These are phyloP conservation scores for Sarcophaga carnaria DNA, from an alignment of 2,888 invertebrate species.

Conservation along the genomic window DNA sequence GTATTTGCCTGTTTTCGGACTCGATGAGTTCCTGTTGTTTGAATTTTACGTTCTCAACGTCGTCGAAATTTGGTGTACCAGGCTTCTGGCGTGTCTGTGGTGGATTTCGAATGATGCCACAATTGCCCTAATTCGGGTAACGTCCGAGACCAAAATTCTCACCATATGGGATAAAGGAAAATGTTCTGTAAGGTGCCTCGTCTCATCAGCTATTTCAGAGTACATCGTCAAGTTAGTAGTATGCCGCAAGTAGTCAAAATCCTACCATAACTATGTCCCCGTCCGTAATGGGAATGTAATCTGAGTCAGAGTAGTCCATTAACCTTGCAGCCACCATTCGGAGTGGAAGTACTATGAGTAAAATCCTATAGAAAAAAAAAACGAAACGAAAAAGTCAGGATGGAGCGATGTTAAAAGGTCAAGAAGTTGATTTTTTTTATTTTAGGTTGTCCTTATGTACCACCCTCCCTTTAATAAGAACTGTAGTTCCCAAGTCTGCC, in stretches of 20 bases:
- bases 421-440: too few species aligned
- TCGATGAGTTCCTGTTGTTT: conserved; percentile 19
- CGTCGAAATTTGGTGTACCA: conserved; percentile 42
- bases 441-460: background rate
- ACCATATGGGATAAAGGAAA: conserved; percentile 48
- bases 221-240: background rate
- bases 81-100: conserved; percentile 39
- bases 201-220: background rate
- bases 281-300: conserved; percentile 23
- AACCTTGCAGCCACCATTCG: background rate
- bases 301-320: conserved; percentile 13
- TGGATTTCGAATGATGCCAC: conserved; percentile 29
- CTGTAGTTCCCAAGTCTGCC: conserved; percentile 22
- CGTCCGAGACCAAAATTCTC: background rate
- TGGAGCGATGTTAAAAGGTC: too few species aligned
- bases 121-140: background rate
- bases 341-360: background rate
- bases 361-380: background rate
- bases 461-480: background rate
- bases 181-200: background rate
- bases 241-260: background rate
- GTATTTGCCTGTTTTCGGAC: conserved; percentile 46
- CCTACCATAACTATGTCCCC: conserved; percentile 16
- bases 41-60: conserved; percentile 4
- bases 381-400: background rate